Evolutionary conservation across 2,113 vertebrate species (phyloP).

Genomic region (Gymnogyps californianus): DNA sequence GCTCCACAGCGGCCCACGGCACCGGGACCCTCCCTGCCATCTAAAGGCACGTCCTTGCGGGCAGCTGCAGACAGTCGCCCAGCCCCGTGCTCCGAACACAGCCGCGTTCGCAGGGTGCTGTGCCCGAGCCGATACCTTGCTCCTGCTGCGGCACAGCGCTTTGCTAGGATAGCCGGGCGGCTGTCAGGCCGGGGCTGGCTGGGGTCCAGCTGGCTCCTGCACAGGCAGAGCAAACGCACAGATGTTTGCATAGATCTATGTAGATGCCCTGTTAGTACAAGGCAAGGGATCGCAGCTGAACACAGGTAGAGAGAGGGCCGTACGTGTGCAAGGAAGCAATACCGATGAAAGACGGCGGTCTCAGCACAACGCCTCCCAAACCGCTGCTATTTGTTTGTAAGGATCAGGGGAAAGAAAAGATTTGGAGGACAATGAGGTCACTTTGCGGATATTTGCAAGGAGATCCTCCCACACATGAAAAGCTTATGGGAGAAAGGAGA

Average conservation of each 20-base stretch:
- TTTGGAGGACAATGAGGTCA: neutral
- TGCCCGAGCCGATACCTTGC: fast-evolving
- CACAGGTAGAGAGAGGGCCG: fast-evolving
- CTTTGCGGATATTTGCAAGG: neutral
- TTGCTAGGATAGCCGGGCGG: fast-evolving
- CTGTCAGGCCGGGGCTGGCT: neutral
- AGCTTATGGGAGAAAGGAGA: conserved; percentile 7
- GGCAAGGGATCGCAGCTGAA: neutral
- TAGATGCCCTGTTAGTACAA: neutral
- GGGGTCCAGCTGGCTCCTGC: neutral
- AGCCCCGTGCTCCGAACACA: fast-evolving
- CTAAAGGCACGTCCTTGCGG: neutral
- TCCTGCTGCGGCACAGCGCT: fast-evolving
- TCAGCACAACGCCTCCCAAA: neutral
- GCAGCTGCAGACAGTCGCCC: neutral
- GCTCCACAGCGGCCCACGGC: fast-evolving
- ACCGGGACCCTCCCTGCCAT: fast-evolving
- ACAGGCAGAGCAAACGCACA: neutral
- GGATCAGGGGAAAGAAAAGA: neutral
- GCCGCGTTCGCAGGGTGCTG: fast-evolving
- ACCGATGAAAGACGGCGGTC: fast-evolving
- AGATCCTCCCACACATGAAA: conserved; percentile 16
- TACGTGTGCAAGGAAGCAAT: neutral
- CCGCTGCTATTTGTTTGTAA: neutral
- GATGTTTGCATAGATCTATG: neutral